Base-by-base conservation (phyloP, 2,888 invertebrate species). In the Trachelus troglodyta region DNA sequence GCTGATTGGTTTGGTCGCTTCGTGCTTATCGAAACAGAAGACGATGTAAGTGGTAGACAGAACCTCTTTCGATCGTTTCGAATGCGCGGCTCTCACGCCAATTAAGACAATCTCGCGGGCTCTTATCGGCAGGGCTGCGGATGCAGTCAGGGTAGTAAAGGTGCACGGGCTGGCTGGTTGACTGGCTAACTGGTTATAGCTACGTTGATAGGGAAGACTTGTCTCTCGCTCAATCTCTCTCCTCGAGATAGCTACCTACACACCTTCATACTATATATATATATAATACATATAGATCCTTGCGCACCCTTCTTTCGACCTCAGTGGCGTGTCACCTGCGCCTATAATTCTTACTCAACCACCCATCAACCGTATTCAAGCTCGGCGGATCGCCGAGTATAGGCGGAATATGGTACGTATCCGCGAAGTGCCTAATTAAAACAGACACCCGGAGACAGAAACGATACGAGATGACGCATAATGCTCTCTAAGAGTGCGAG, bases 341-440 rank as follows among this genome's bases (percentile, higher is more conserved):
- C 83, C 90, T 87, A 90, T 91, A 88, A 91, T 91, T 84, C 90
- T 90, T 90, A 90, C 85, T 87, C 91, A 91, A 88, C 91, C 89
- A 91, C 82, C 89, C 90, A 90, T 90, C 90, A 88, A 86, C 87
- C 84, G 87, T 85, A 87, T 89, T 88, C 85, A 88, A 88, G 85
- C 84, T 83, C 86, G 86, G 85, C 86, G 87, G 83, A 89, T 89
- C 85, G 87, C 85, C 85, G 84, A 87, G 87, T 88, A 87, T 87
- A 89, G 86, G 84, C 81, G 85, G 84, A 84, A 87, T 87, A 85
- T 81, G 81, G 81, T 81, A 78, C 69, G 78, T 68, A 80, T 76
- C 84, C 86, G 87, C 90, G 88, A 92, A 93, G 93, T 92, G 92
- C 92, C 93, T 93, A 93, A 93, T 93, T 93, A 93, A 91, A 91